phyloP scores from a whole-genome alignment of 2,797 vertebrate genomes.

The Bradypodion pumilum region DNA sequence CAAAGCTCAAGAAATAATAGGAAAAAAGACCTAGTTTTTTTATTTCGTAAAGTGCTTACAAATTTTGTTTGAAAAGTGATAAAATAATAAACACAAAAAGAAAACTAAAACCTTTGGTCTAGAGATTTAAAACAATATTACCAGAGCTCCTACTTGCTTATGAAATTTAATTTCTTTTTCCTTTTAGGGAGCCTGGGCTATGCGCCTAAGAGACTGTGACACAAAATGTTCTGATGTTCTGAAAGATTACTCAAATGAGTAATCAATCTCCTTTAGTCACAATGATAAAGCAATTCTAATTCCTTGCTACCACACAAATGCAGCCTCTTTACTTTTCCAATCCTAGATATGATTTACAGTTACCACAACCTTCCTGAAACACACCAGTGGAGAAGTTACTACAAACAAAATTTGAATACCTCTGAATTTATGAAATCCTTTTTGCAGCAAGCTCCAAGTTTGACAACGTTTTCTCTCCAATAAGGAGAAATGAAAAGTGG shows the following conservation, averaged over 20 bases:
- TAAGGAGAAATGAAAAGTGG: not conserved
- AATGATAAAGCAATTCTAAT: constrained; percentile 59
- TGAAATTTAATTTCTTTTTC: constrained; percentile 45
- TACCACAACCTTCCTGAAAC: constrained; percentile 24
- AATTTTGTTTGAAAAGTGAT: constrained; percentile 40
- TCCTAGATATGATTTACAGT: constrained; percentile 17
- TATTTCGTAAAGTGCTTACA: constrained; percentile 13
- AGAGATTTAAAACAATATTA: not conserved
- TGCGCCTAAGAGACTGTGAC: constrained; percentile 33
- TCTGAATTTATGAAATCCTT: constrained; percentile 27
- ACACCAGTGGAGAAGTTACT: constrained; percentile 26
- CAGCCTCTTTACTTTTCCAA: constrained; percentile 19
- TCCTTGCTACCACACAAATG: constrained; percentile 20
- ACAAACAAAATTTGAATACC: constrained; percentile 12
- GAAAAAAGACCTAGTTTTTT: constrained; percentile 14
- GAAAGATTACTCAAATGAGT: constrained; percentile 33
- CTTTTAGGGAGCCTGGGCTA: constrained; percentile 19
- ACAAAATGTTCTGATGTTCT: constrained; percentile 46
- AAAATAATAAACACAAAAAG: constrained; percentile 26
- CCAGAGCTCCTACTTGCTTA: not conserved
- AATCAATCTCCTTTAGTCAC: constrained; percentile 55
- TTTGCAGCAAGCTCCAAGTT: not conserved
- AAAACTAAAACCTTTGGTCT: not conserved
- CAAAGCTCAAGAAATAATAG: not conserved
- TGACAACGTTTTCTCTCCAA: not conserved